A percentile compares a stretch with the other conserved stretches of the same genome.
phyloP scores from a whole-genome alignment of 2,888 invertebrate genomes.

The Drosophila mayaguana region DNA sequence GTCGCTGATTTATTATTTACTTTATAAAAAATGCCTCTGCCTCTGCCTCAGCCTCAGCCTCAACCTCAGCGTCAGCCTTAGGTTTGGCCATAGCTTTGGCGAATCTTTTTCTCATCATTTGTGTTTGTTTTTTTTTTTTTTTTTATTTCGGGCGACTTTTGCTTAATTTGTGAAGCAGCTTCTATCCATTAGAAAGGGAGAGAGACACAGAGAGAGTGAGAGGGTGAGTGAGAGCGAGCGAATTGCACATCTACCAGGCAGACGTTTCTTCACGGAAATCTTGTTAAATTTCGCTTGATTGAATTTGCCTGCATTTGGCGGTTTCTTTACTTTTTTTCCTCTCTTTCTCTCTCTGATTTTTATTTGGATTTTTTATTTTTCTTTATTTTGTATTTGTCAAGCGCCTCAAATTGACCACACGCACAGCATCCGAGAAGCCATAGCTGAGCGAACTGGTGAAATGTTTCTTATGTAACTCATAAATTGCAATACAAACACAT shows the following conservation, averaged over 20 bases:
- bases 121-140: constrained; percentile 23
- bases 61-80: constrained; percentile 8
- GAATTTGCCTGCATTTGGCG: constrained; percentile 66
- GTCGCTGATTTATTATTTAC: constrained; percentile 75
- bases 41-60: constrained; percentile 9
- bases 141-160: constrained; percentile 34
- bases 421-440: constrained; percentile 40
- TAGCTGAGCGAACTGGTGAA: constrained; percentile 37
- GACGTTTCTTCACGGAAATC: constrained; percentile 70
- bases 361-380: background rate
- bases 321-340: constrained; percentile 15
- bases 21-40: constrained; percentile 63
- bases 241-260: constrained; percentile 20
- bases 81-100: constrained; percentile 26
- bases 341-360: background rate
- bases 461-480: constrained; percentile 49
- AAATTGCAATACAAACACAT: constrained; percentile 58
- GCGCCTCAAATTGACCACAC: constrained; percentile 59
- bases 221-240: constrained; percentile 9
- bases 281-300: constrained; percentile 76
- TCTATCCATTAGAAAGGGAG: constrained; percentile 59
- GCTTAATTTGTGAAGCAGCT: constrained; percentile 58
- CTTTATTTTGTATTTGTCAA: constrained; percentile 33
- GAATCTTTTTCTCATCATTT: constrained; percentile 54
- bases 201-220: constrained; percentile 12